A percentile compares a stretch with the other conserved stretches of the same genome.
Conservation (phyloP, 2,797 vertebrate species). For the Fistularia commersonii region DNA sequence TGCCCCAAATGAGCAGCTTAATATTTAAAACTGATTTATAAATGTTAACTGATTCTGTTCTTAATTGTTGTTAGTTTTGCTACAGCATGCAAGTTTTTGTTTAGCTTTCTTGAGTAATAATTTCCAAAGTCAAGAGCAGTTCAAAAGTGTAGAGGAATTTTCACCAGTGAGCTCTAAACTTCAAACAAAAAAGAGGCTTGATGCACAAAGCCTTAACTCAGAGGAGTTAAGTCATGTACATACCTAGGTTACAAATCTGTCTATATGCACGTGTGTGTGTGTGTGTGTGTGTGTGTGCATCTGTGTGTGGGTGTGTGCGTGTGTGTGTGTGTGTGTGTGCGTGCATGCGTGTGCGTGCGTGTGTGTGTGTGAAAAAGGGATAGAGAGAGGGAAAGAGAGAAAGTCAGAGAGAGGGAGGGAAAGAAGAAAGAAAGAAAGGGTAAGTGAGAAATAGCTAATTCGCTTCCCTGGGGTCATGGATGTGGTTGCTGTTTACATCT, state of each 20-base stretch:
- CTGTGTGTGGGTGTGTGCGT: slow-evolving; percentile 23
- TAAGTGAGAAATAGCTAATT: slow-evolving; percentile 56
- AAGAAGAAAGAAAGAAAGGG: slow-evolving; percentile 34
- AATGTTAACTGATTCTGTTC: too few species aligned
- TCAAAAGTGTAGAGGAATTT: slow-evolving; percentile 43
- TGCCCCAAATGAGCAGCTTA: slow-evolving; percentile 38
- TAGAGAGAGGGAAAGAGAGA: slow-evolving; percentile 26
- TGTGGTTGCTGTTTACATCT: slow-evolving; percentile 58
- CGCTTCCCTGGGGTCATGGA: slow-evolving; percentile 31
- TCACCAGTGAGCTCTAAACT: too few species aligned
- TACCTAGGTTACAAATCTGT: slow-evolving; percentile 51
- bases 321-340: slow-evolving; percentile 7
- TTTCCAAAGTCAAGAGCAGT: slow-evolving; percentile 48
- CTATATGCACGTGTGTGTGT: slow-evolving; percentile 5
- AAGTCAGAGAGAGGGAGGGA: slow-evolving; percentile 23
- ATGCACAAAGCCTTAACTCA: slow-evolving; percentile 20
- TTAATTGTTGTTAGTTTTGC: slow-evolving; percentile 45
- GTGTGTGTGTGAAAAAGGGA: slow-evolving; percentile 49
- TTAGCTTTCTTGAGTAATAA: slow-evolving; percentile 55
- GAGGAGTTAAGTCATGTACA: slow-evolving; percentile 57
- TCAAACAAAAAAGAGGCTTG: background rate
- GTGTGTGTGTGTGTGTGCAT: slow-evolving; percentile 5
- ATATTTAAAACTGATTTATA: too few species aligned
- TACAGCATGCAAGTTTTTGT: slow-evolving; percentile 49
- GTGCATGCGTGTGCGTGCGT: slow-evolving; percentile 25